Percentiles rank a stretch among this genome's conserved stretches.
phyloP scores from a whole-genome alignment of 2,797 vertebrate genomes.

The Anguilla obscura region DNA sequence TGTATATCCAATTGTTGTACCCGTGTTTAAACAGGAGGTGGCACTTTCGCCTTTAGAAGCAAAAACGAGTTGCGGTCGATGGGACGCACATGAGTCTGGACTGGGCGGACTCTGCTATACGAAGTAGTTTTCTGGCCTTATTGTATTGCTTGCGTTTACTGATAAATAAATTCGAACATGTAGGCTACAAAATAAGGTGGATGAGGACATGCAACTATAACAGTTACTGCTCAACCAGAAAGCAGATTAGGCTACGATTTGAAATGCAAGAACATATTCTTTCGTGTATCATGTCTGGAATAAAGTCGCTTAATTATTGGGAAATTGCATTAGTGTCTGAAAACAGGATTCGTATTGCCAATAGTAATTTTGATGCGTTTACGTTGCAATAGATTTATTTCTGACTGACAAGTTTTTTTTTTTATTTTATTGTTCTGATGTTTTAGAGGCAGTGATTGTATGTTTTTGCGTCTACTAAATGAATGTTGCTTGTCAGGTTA shows the following conservation, averaged over 20 bases:
- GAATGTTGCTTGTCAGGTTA: slow-evolving; percentile 16
- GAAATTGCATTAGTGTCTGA: neutral
- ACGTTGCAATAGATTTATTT: neutral
- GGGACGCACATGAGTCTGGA: neutral
- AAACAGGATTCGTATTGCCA: neutral
- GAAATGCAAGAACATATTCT: neutral
- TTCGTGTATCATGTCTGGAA: neutral
- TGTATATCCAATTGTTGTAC: neutral
- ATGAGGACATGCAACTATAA: neutral
- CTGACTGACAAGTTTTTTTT: neutral
- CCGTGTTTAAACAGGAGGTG: slow-evolving; percentile 52
- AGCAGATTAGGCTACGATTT: neutral
- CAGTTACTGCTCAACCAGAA: neutral
- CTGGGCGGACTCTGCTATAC: neutral
- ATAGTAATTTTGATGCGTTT: neutral
- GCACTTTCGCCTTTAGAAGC: slow-evolving; percentile 40
- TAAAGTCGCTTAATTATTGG: neutral
- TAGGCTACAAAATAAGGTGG: neutral
- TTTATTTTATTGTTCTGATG: neutral
- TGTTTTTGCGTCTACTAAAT: neutral
- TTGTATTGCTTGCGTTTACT: neutral
- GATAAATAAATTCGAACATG: neutral
- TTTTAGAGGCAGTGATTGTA: neutral
- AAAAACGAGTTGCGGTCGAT: neutral
- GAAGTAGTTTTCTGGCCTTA: neutral